Conservation (phyloP, 2,113 vertebrate genomes). For the Macrotus californicus region DNA sequence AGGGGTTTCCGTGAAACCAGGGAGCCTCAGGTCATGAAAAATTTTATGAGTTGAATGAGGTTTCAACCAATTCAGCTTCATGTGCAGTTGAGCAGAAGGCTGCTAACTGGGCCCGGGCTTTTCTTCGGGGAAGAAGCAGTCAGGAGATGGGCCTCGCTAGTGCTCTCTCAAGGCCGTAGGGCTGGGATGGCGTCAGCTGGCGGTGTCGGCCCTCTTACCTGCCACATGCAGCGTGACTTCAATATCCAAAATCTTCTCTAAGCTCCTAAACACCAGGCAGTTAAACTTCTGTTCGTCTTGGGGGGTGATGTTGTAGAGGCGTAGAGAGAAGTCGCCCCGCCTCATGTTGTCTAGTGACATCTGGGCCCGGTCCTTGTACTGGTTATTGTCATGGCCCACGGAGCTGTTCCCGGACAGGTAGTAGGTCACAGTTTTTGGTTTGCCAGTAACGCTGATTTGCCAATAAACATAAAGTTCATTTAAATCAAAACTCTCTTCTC, state of each 20-base stretch:
- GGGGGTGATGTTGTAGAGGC: slow-evolving; percentile 66
- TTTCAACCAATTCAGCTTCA: neutral
- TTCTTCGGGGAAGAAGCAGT: neutral
- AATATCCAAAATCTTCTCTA: accelerated
- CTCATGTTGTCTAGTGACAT: slow-evolving; percentile 63
- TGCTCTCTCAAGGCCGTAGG: accelerated
- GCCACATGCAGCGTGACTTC: slow-evolving; percentile 71
- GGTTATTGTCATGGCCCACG: neutral
- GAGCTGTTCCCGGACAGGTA: slow-evolving; percentile 56
- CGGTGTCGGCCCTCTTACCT: slow-evolving; percentile 59
- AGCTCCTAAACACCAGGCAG: slow-evolving; percentile 66
- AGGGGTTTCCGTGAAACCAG: neutral
- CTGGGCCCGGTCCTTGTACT: slow-evolving; percentile 66
- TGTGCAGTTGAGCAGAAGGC: accelerated
- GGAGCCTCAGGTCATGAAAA: neutral
- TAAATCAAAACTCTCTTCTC: neutral
- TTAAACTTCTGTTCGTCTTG: slow-evolving; percentile 60
- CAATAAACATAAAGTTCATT: slow-evolving; percentile 69
- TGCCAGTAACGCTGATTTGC: slow-evolving; percentile 52
- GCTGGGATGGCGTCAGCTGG: accelerated
- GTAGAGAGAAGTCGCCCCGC: slow-evolving; percentile 73
- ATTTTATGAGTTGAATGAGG: accelerated
- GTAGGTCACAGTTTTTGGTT: neutral
- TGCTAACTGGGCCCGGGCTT: accelerated
- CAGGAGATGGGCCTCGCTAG: accelerated